These are phyloP conservation scores for Epinotia demarniana DNA, from an alignment of 2,888 invertebrate species.

Conservation along the genomic window DNA sequence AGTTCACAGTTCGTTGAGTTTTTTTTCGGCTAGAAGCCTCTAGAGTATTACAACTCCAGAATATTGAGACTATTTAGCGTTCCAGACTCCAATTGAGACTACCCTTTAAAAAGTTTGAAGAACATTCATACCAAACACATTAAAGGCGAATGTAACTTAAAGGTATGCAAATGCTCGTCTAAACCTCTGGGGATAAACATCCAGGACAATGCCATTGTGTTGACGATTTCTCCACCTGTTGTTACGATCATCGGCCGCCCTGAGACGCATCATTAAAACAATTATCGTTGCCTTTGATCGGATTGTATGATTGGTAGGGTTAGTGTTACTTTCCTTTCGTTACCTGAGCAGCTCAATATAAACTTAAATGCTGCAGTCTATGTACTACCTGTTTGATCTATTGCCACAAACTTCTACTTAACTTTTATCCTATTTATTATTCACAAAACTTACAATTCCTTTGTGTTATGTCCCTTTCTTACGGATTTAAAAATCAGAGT, in stretches of 20 bases:
- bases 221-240: conserved; percentile 41
- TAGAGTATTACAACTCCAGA: not conserved
- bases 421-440: too few relatives aligned
- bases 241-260: conserved; percentile 34
- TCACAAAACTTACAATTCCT: too few relatives aligned
- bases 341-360: too few relatives aligned
- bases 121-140: not conserved
- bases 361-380: too few relatives aligned
- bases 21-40: not conserved
- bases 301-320: not conserved
- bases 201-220: conserved; percentile 60
- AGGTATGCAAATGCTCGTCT: conserved; percentile 30
- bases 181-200: conserved; percentile 53
- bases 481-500: too few relatives aligned
- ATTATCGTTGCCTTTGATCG: conserved; percentile 24
- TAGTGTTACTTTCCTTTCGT: too few relatives aligned
- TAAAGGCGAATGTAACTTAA: conserved; percentile 9
- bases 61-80: not conserved
- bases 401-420: too few relatives aligned
- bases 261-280: conserved; percentile 17
- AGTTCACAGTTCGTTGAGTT: too few relatives aligned
- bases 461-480: too few relatives aligned
- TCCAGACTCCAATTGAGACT: not conserved
- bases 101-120: not conserved
- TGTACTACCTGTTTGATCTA: too few relatives aligned